Evolutionary conservation across 2,888 invertebrate genomes (phyloP), one percentile per base, ranked within the genome.

Genomic region (Itoplectis maculator): DNA sequence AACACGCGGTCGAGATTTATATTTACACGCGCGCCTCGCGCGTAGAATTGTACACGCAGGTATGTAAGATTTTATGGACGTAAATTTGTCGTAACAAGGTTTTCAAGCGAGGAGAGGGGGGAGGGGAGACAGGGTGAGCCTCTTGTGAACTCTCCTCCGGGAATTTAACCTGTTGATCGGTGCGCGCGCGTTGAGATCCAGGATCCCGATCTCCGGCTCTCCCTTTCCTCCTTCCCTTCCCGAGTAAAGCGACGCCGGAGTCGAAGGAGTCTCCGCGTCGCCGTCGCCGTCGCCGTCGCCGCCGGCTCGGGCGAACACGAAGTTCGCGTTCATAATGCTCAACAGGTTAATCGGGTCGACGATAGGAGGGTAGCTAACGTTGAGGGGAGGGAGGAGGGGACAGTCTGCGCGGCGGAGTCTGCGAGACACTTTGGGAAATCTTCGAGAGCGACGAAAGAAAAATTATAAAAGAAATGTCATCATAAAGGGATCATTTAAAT

Each of bases 91-190:
- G 56, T 8, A 15, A 59, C 56, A 59, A 59, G 35, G 8, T 56
- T 18, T 59, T n/a, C 6, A 0, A 8, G 37, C 15, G 8, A 7
- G 35, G 37, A 18, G 9, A 15, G 2, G 35, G 15, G 15, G 35
- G 59, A 35, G 59, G 35, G 13, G 9, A 54, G 23, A 20, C 11
- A 23, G 54, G 23, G 29, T 15, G 59, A 37, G 37, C n/a, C n/a
- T 18, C 15, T 61, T 40, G 18, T 40, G 9, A 61, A 61, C 18
- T 45, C 49, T 29, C 15, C 56, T 23, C 54, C 6, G 45, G 5
- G 65, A 79, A 82, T 81, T 83, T 82, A 87, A 87, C 87, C 87
- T 87, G 87, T 87, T 87, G 87, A 87, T 87, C 82, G 84, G 29
- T 29, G 29, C 29, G 29, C 29, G 29, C 2, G 78, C 70, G 59